Base-by-base conservation (phyloP, 1,140 invertebrate species). In the Lordiphosa stackelbergi region DNA sequence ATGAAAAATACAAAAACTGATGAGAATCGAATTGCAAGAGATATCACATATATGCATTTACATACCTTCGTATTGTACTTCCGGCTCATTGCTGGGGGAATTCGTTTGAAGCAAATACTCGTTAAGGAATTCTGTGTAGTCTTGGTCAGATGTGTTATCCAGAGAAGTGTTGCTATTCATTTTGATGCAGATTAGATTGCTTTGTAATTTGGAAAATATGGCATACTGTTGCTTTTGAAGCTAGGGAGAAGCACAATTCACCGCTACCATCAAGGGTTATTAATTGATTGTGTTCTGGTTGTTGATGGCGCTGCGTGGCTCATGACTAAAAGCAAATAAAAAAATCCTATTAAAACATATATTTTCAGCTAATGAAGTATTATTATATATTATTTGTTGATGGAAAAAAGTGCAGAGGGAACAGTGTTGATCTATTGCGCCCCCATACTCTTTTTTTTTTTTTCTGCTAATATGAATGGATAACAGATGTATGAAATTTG, bases 51-150 rank as follows among this genome's bases (percentile, higher is more conserved):
- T 5, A 28, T 11, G 9, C 54, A 62, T 38, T 22, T 52, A 60
- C 45, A 51, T 4, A 87, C 86, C 86, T 69, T 87, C 85, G 24
- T 88, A 88, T 59, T 73, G 73, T n/a, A 46, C 63, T 53, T 86
- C 79, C 5, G 85, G 69, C 24, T 88, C 86, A 43, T 72, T 78
- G 49, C 66, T 63, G 22, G 75, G 61, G 8, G 68, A 72, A 48
- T 71, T 81, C 2, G 75, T 72, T 52, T 88, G 86, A 37, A 87
- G 53, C n/a, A 77, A 61, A 61, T 87, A 88, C 51, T 88, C 86
- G 34, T 66, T 85, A 9, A 88, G 71, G 66, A 85, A 88, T 55
- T 88, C 86, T 5, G 85, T 75, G 28, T 85, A 86, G 43, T 88
- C 86, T 45, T 78, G 81, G 49, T 87, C 74, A n/a, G 66, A 83